These are phyloP conservation scores for Actinernus sp. DNA, from an alignment of 92 coral and sea anemone genomes.

Conservation along the genomic window DNA sequence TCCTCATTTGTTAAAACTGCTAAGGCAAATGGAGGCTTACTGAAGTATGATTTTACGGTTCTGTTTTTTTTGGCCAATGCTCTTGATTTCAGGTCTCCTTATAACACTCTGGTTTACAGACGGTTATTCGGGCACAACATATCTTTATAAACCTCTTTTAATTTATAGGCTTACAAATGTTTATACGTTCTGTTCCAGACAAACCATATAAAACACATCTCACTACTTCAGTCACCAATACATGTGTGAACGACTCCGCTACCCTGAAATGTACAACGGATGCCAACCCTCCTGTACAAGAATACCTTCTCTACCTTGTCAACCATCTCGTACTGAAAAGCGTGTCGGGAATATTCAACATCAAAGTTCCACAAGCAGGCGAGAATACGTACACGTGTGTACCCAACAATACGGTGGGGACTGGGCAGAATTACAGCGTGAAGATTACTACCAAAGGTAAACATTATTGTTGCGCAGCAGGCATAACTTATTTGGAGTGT, in stretches of 20 bases:
- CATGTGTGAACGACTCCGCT: constrained; percentile 19
- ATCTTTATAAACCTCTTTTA: too few species aligned
- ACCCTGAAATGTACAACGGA: constrained; percentile 12
- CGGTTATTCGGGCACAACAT: too few species aligned
- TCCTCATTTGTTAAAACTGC: too few species aligned
- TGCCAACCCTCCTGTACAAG: constrained; percentile 14
- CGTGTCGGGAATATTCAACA: constrained; percentile 11
- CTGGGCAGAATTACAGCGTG: constrained; percentile 7
- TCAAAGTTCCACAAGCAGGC: constrained; percentile 13
- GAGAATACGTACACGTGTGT: constrained; percentile 7
- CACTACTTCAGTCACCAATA: background rate
- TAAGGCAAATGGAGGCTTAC: too few species aligned
- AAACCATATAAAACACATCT: constrained; percentile 19
- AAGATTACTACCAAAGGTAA: background rate
- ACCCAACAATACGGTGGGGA: constrained; percentile 19
- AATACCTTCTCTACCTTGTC: constrained; percentile 14
- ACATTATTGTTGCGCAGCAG: too few species aligned
- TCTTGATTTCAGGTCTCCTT: too few species aligned
- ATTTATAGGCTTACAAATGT: too few species aligned
- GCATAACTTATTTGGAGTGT: too few species aligned
- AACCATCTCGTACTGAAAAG: constrained; percentile 6
- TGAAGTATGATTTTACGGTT: too few species aligned
- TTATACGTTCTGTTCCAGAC: too few species aligned
- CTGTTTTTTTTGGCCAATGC: too few species aligned
- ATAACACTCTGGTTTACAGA: too few species aligned